Evolutionary conservation across 1,140 invertebrate genomes (phyloP), one percentile per base, ranked within the genome.

Genomic region (Zaprionus vittiger): DNA sequence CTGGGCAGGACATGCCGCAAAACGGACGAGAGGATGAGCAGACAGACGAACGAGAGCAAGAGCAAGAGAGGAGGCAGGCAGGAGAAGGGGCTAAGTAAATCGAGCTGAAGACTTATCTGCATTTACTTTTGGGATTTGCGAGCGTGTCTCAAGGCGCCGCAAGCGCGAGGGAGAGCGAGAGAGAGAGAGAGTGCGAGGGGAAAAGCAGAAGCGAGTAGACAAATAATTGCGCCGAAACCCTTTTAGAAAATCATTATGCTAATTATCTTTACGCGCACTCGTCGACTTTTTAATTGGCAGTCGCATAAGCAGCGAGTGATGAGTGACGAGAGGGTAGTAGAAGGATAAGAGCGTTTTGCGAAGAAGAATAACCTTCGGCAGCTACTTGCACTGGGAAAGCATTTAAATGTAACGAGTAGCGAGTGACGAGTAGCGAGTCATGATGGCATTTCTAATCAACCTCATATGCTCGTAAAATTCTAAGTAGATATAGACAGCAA

Each of bases 111-210:
- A 52, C 22, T 31, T 62, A 44, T 41, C 37, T 20, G 15, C 12
- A 12, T 73, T 26, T 20, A 15, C n/a, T 31, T 54, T 73, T 49
- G 38, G 67, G 60, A 63, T 69, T 75, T 44, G 37, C 37, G n/a
- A n/a, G 22, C 22, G 64, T 49, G 59, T 55, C 20, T 15, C 22
- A 66, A 72, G 73, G 73, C 73, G 73, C 73, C 73, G 73, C 66
- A 54, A 60, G 54, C 60, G 60, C 41, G 12, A 57, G 38, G 44
- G 49, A 64, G 47, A 31, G n/a, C 15, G 41, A 24, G 47, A 4
- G 9, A 64, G 41, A 24, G 47, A 4, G 9, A 64, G 31, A 24
- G 17, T 31, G 37, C 6, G 28, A 67, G 41, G 17, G 52, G 52
- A 28, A 34, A n/a, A 62, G 22, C 26, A 14, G 28, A 17, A 31